Base-by-base conservation (phyloP, 2,888 invertebrate genomes). In the Microdon myrmicae region DNA sequence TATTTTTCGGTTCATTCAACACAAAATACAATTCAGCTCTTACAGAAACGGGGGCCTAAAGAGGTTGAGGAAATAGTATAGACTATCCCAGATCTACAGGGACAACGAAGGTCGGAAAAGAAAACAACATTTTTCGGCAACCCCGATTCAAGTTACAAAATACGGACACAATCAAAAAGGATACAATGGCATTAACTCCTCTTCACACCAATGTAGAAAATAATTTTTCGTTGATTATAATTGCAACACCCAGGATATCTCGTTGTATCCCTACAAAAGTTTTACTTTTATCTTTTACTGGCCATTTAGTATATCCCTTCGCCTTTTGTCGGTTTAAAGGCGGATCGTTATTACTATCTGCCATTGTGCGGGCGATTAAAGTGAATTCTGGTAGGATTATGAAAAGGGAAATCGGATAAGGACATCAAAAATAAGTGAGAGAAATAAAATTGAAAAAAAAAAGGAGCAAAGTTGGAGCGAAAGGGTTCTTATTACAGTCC, bases 1-100 rank as follows among this genome's bases (percentile, higher is more conserved):
- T 64, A 64, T 64, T 64, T 64, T 64, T 58, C 51, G 44, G 61
- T 64, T 64, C 61, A 64, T 64, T 64, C 58, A 64, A 56, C 56
- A 56, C 13, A 49, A 43, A 43, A 34, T 35, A 20, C 39, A 20
- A n/a, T n/a, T n/a, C n/a, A n/a, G n/a, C n/a, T n/a, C n/a, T n/a
- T n/a, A n/a, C n/a, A n/a, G n/a, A n/a, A n/a, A n/a, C n/a, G 26
- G 38, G 39, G 37, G 8, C 13, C 25, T 13, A 7, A 14, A 20
- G 13, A 38, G 38, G 29, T n/a, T n/a, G 20, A 39, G 32, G 2
- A 12, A n/a, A 10, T 9, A 16, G 25, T 25, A 29, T 4, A 28
- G 32, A 14, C 31, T n/a, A 28, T 41, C 29, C n/a, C 38, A 34
- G 41, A 47, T 35, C 59, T 26, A 29, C 47, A 29, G 39, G 39